These are phyloP conservation scores for Cheilosia vernalis DNA, from an alignment of 2,888 invertebrate species.

Conservation along the genomic window DNA sequence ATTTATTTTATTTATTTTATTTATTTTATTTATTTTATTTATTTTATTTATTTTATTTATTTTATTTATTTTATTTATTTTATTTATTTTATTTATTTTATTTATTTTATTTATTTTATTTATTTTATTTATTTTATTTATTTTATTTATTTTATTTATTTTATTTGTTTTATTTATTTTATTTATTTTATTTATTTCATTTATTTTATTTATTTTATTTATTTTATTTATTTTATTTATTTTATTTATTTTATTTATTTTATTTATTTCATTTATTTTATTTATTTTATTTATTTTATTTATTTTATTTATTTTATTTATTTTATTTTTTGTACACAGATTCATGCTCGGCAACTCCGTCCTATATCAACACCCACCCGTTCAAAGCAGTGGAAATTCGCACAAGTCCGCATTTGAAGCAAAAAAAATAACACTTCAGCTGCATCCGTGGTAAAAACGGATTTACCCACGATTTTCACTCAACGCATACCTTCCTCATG, in stretches of 20 bases:
- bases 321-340: not conserved
- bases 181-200: no score
- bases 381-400: slow-evolving; percentile 20
- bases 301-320: not conserved
- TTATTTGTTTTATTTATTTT: no score
- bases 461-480: slow-evolving; percentile 25
- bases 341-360: slow-evolving; percentile 28
- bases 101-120: no score
- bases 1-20: no score
- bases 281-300: slow-evolving; percentile 4
- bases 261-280: not conserved
- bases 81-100: no score
- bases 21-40: no score
- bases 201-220: no score
- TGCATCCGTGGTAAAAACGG: slow-evolving; percentile 38
- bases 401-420: slow-evolving; percentile 43
- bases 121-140: no score
- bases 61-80: no score
- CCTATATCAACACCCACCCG: not conserved
- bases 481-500: slow-evolving; percentile 30
- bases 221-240: no score
- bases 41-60: no score
- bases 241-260: not conserved
- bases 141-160: not conserved
- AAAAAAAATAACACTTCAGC: slow-evolving; percentile 17